These are phyloP conservation scores for Notarius quadriscutis DNA, from an alignment of 2,113 vertebrate species.

Conservation along the genomic window DNA sequence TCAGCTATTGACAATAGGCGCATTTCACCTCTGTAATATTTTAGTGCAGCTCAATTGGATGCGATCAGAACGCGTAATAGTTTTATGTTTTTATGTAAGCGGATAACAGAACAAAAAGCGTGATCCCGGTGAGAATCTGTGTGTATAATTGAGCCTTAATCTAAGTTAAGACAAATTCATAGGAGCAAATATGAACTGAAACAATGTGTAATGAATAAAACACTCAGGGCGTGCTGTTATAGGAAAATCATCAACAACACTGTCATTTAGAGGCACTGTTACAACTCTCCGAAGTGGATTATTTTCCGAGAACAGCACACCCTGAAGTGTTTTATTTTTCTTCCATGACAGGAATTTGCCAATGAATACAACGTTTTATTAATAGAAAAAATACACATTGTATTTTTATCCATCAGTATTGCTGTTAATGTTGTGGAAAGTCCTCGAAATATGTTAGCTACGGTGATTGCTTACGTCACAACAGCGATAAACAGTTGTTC, in stretches of 20 bases:
- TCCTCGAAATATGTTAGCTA: not conserved
- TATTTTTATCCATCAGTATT: not conserved
- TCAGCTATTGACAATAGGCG: slow-evolving; percentile 40
- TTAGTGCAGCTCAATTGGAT: slow-evolving; percentile 14
- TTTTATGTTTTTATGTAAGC: not conserved
- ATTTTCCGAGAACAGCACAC: not conserved
- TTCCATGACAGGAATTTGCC: not conserved
- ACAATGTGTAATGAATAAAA: not conserved
- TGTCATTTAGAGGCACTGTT: not conserved
- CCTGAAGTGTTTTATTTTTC: not conserved
- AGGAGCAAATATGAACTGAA: not conserved
- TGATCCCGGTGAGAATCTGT: not conserved
- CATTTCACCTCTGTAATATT: slow-evolving; percentile 33
- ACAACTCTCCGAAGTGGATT: not conserved
- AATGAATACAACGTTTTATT: not conserved
- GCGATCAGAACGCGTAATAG: not conserved
- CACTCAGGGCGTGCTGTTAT: not conserved
- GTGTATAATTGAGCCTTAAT: not conserved
- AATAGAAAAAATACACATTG: not conserved
- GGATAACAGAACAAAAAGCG: not conserved
- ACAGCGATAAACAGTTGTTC: not conserved
- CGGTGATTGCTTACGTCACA: not conserved
- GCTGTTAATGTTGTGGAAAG: not conserved
- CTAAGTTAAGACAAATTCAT: not conserved
- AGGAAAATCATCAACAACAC: not conserved